Evolutionary conservation across 2,113 vertebrate species (phyloP).

Genomic region (Echinops telfairi): DNA sequence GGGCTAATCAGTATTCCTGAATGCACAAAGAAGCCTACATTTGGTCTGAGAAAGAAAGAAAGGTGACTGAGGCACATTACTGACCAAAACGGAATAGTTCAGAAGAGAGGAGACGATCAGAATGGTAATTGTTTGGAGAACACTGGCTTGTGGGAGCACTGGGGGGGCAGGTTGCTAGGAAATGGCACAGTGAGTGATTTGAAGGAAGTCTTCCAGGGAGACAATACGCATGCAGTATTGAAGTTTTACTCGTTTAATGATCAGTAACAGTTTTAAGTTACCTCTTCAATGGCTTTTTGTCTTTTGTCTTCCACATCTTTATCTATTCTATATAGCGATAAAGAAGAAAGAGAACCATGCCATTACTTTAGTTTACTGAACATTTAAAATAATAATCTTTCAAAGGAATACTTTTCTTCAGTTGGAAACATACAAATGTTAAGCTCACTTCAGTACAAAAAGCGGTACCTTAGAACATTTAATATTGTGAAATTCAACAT

Average conservation of each 20-base stretch:
- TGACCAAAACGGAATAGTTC: background rate
- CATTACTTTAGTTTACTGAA: constrained; percentile 72
- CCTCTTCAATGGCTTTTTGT: constrained; percentile 98
- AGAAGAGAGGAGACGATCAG: background rate
- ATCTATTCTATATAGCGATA: constrained; percentile 90
- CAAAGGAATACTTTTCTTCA: constrained; percentile 61
- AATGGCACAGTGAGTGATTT: background rate
- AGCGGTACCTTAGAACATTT: background rate
- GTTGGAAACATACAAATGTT: constrained; percentile 59
- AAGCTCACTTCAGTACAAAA: constrained; percentile 65
- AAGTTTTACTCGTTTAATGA: constrained; percentile 63
- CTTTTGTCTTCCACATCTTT: constrained; percentile 95
- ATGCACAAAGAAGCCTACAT: background rate
- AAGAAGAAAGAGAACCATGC: constrained; percentile 83
- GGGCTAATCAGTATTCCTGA: background rate
- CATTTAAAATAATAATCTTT: constrained; percentile 74
- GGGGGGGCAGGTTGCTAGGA: background rate
- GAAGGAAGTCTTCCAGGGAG: constrained; percentile 49
- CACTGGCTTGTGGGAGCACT: background rate
- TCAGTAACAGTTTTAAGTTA: constrained; percentile 83
- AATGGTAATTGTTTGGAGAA: background rate
- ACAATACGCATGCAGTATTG: constrained; percentile 14
- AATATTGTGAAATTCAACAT: constrained; percentile 45
- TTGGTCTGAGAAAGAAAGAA: constrained; percentile 5
- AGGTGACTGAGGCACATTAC: constrained; percentile 12